Conservation (phyloP, 1,140 invertebrate species). For the Macrosteles quadrilineatus region DNA sequence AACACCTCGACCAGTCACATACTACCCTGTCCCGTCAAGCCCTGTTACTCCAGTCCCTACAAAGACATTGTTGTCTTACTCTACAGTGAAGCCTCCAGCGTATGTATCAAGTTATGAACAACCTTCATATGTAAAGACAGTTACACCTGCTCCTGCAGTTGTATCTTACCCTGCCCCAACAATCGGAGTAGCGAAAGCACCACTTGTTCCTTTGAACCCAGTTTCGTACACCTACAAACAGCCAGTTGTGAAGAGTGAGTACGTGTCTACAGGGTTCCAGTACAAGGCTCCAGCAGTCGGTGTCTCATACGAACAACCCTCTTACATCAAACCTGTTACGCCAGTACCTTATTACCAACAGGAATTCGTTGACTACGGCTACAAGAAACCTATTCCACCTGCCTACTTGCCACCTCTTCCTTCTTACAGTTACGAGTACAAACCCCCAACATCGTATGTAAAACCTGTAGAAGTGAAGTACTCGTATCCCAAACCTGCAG, state of each 20-base stretch:
- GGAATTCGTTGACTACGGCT: neutral
- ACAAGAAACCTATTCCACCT: slow-evolving; percentile 5
- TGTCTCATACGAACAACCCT: neutral
- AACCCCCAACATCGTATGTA: slow-evolving; percentile 19
- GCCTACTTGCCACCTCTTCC: neutral
- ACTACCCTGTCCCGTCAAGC: neutral
- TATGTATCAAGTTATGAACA: neutral
- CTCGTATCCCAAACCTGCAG: slow-evolving; percentile 20
- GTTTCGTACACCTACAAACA: slow-evolving; percentile 35
- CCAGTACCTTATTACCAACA: neutral
- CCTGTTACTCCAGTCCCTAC: slow-evolving; percentile 11
- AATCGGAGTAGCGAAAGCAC: slow-evolving; percentile 28
- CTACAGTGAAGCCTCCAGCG: slow-evolving; percentile 4
- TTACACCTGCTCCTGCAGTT: slow-evolving; percentile 19
- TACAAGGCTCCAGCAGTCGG: slow-evolving; percentile 3
- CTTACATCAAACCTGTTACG: slow-evolving; percentile 6
- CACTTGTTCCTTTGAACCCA: slow-evolving; percentile 35
- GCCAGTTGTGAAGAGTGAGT: slow-evolving; percentile 25
- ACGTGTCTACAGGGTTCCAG: neutral
- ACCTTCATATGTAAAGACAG: slow-evolving; percentile 11
- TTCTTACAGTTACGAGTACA: slow-evolving; percentile 43
- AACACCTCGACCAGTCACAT: slow-evolving; percentile 8
- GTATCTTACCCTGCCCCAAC: slow-evolving; percentile 24
- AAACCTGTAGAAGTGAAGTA: slow-evolving; percentile 25
- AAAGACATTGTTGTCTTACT: neutral